Base-by-base conservation (phyloP, 1,140 invertebrate genomes). In the Magallana gigas region DNA sequence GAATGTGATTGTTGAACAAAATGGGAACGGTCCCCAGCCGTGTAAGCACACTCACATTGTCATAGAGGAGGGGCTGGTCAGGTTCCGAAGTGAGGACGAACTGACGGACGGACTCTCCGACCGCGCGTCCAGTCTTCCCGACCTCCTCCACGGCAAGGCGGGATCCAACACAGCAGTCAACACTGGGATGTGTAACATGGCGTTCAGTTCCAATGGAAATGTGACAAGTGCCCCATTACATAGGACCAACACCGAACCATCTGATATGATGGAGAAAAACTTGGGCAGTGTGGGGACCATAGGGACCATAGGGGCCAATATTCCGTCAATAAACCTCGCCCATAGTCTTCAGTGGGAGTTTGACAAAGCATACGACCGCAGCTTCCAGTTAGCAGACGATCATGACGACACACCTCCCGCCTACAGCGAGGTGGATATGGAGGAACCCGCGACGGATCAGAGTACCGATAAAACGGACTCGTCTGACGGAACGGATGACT, bases 281-380 rank as follows among this genome's bases (percentile, higher is more conserved):
- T 18, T 57, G 9, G 68, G 36, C 36, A 86, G 88, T 86, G 82
- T 88, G n/a, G 85, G 88, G 60, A 89, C 88, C 36, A 87, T 83
- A 11, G 88, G 88, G 12, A 89, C 88, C 11, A 71, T 85, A 56
- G 71, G 59, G 14, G 29, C 64, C 18, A 80, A 68, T 16, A 57
- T 85, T 57, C 86, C 88, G 14, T 87, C 88, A 14, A 80, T 89
- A n/a, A 85, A 89, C 87, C 80, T 89, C 2, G 83, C 88, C 16
- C 64, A 84, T 14, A 89, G 88, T 71, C 14, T 89, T 3, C 85
- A 89, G 60, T 89, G 85, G 85, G 88, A 89, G 56, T 89, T 87
- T 36, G 88, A 89, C 58, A 64, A 87, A 85, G 88, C 80, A 29
- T 89, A 89, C 62, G 88, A 89, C 62, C 83, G 85, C 62, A 89